Conservation (phyloP, 2,888 invertebrate genomes). For the Escarpia spicata region DNA sequence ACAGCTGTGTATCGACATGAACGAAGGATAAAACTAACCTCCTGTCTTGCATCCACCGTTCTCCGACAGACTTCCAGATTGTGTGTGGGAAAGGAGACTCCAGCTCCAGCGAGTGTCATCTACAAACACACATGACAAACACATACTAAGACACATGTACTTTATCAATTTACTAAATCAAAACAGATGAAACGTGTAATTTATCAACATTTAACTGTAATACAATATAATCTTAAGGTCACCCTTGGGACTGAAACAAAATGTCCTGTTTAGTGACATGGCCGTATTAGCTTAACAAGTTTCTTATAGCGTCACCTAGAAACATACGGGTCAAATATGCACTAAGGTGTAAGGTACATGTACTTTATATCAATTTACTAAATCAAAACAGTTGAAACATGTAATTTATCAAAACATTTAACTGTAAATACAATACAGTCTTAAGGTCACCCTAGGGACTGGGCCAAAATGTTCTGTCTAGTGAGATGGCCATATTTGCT, state of each 20-base stretch:
- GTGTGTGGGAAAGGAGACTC: constrained; percentile 56
- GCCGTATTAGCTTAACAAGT: too few relatives aligned
- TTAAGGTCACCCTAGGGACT: too few relatives aligned
- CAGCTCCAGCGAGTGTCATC: constrained; percentile 61
- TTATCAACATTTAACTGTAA: neutral
- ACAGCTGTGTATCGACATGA: too few relatives aligned
- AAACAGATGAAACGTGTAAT: neutral
- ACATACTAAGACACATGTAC: neutral
- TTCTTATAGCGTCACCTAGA: too few relatives aligned
- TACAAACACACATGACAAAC: constrained; percentile 41
- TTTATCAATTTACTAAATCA: neutral
- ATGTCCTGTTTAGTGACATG: too few relatives aligned
- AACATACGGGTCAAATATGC: too few relatives aligned
- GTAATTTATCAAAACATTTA: too few relatives aligned
- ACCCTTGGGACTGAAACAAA: too few relatives aligned
- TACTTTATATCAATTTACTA: neutral
- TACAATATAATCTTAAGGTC: neutral
- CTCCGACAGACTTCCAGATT: constrained; percentile 51
- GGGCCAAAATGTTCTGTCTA: too few relatives aligned
- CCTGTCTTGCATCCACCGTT: constrained; percentile 18
- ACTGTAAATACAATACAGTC: too few relatives aligned
- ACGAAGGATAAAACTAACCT: constrained; percentile 14
- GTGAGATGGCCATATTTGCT: too few relatives aligned
- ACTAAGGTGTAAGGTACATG: too few relatives aligned
- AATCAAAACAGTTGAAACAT: neutral